Conservation (phyloP, 2,888 invertebrate genomes). For the Patella pellucida region DNA sequence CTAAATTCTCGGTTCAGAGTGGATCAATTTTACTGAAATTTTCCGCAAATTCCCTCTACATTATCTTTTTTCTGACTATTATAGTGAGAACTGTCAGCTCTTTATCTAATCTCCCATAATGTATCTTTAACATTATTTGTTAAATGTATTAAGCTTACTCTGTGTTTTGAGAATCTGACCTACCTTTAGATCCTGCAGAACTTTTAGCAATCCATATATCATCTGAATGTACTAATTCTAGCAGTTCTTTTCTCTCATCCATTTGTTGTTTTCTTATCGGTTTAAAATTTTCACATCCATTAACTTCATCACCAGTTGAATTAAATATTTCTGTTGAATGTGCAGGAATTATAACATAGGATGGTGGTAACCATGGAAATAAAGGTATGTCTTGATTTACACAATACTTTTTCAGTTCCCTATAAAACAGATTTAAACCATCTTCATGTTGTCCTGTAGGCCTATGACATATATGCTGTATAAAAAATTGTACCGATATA, state of each 20-base stretch:
- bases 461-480: no score
- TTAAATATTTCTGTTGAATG: not conserved
- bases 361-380: conserved; percentile 47
- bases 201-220: conserved; percentile 56
- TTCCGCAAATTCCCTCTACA: no score
- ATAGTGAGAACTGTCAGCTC: no score
- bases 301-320: no score
- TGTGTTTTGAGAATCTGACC: not conserved
- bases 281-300: conserved; percentile 14
- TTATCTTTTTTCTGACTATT: no score
- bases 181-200: conserved; percentile 54
- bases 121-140: no score
- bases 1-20: no score
- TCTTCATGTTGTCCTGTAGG: not conserved
- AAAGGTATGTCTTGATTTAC: conserved; percentile 15
- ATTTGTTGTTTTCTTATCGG: conserved; percentile 8
- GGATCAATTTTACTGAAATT: no score
- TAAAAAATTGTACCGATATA: no score
- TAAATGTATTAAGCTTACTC: not conserved
- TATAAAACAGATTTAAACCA: conserved; percentile 22
- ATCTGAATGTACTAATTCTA: conserved; percentile 18
- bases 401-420: conserved; percentile 49
- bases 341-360: conserved; percentile 48
- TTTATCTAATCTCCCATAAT: no score
- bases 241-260: conserved; percentile 48